Evolutionary conservation across 2,113 vertebrate genomes (phyloP).

Genomic region (Cyprinodon variegatus): DNA sequence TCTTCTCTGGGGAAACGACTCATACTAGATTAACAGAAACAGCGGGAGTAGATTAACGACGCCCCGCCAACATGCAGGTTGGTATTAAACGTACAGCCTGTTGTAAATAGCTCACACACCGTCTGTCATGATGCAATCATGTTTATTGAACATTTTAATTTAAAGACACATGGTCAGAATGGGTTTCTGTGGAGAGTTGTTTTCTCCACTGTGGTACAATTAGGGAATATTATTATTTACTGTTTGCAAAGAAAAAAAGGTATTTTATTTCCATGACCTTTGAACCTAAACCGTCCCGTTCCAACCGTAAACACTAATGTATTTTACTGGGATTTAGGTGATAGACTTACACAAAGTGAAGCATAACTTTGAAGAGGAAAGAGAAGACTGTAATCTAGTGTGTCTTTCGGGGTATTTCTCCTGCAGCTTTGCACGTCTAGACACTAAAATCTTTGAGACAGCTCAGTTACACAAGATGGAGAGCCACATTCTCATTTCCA

Average conservation of each 20-base stretch:
- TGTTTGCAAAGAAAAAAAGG: no score
- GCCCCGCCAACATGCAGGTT: background rate
- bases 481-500: background rate
- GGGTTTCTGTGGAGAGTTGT: background rate
- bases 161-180: constrained; percentile 16
- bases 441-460: background rate
- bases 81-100: background rate
- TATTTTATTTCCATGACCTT: background rate
- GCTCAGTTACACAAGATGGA: no score
- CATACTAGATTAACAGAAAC: constrained; percentile 32
- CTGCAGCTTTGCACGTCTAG: background rate
- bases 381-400: background rate
- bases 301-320: background rate
- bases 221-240: no score
- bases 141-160: background rate
- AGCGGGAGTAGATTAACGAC: background rate
- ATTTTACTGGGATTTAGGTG: background rate
- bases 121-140: background rate
- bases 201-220: no score
- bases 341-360: background rate
- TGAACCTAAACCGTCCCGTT: background rate
- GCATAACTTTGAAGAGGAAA: background rate
- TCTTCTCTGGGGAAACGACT: constrained; percentile 54
- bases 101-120: background rate
- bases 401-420: background rate